These are phyloP conservation scores for Tinamus major DNA, from an alignment of 2,797 vertebrate genomes.

Conservation along the genomic window DNA sequence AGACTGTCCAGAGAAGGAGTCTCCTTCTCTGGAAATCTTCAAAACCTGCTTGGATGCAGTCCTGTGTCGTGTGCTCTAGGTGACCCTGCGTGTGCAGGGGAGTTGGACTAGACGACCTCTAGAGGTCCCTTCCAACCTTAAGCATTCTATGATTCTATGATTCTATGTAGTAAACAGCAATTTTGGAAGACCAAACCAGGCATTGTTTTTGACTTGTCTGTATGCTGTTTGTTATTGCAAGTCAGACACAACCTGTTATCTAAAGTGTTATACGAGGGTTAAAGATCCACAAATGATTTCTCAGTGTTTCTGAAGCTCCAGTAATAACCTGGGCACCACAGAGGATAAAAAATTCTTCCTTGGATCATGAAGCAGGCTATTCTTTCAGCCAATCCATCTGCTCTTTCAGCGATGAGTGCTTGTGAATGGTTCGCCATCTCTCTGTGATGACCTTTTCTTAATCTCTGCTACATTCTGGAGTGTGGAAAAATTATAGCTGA, in stretches of 20 bases:
- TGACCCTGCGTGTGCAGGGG: too few species aligned
- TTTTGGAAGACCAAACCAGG: constrained; percentile 8
- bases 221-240: background rate
- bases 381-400: background rate
- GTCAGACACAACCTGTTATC: background rate
- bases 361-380: background rate
- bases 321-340: background rate
- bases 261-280: background rate
- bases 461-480: background rate
- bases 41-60: too few species aligned
- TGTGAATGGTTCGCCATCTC: background rate
- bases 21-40: too few species aligned
- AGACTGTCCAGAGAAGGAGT: too few species aligned
- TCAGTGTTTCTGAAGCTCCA: background rate
- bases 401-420: background rate
- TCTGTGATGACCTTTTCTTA: background rate
- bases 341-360: background rate
- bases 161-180: background rate
- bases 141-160: too few species aligned
- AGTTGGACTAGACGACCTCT: too few species aligned
- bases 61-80: too few species aligned
- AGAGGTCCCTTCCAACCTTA: too few species aligned
- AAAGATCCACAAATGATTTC: constrained; percentile 7
- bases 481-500: background rate
- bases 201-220: constrained; percentile 34